Evolutionary conservation across 30 jellyfish, hydroid and myxozoan species (phyloP).

Genomic region (Aurelia aurita complex sp. Pacific): DNA sequence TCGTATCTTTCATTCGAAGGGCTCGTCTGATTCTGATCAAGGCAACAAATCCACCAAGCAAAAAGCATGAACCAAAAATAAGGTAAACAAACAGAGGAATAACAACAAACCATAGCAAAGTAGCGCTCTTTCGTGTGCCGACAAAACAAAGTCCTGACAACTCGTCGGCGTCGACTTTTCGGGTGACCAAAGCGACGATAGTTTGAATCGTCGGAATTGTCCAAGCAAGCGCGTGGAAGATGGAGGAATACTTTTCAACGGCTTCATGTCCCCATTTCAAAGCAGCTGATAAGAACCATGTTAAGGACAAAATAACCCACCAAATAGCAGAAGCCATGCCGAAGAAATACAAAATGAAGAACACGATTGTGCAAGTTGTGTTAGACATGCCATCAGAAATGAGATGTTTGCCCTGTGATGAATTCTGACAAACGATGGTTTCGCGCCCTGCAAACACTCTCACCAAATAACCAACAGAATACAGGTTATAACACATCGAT

Average conservation of each 20-base stretch:
- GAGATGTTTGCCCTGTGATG: constrained; percentile 60
- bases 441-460: constrained; percentile 88
- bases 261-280: constrained; percentile 97
- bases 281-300: constrained; percentile 96
- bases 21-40: constrained; percentile 77
- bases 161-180: constrained; percentile 89
- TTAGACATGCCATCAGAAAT: constrained; percentile 81
- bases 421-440: constrained; percentile 54
- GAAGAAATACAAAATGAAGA: constrained; percentile 72
- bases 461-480: constrained; percentile 76
- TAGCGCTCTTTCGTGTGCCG: constrained; percentile 67
- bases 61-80: constrained; percentile 73
- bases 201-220: constrained; percentile 90
- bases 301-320: constrained; percentile 90
- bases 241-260: constrained; percentile 85
- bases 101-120: constrained; percentile 79
- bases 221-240: constrained; percentile 93
- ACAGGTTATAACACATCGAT: constrained; percentile 88
- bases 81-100: constrained; percentile 75
- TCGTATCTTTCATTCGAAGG: constrained; percentile 73
- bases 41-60: constrained; percentile 82
- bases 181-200: constrained; percentile 83
- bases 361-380: constrained; percentile 78
- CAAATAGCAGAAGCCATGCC: constrained; percentile 97
- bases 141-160: constrained; percentile 88